A percentile compares a stretch with the other conserved stretches of the same genome.
Evolutionary conservation across 2,797 vertebrate species (phyloP).

Genomic region (Triplophysa yarkandensis): DNA sequence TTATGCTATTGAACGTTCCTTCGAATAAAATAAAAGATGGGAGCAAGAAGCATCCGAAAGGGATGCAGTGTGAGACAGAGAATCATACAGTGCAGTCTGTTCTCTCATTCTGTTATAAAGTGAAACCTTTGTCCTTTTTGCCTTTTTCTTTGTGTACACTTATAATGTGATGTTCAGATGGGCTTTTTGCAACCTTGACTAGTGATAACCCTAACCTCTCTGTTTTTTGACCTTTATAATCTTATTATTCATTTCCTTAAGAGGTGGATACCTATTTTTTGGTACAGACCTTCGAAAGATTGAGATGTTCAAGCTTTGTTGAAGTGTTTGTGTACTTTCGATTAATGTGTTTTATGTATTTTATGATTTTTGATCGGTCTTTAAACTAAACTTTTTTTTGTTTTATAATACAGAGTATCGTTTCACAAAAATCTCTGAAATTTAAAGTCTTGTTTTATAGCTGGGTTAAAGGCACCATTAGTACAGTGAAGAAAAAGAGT

Average conservation of each 20-base stretch:
- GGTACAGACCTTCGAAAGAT: not conserved
- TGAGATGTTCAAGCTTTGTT: too few species aligned
- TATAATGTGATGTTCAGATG: not conserved
- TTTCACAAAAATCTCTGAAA: too few species aligned
- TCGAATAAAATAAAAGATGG: not conserved
- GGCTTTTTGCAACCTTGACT: conserved; percentile 12
- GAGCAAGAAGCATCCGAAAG: not conserved
- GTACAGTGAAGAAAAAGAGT: too few species aligned
- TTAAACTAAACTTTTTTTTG: too few species aligned
- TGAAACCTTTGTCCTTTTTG: not conserved
- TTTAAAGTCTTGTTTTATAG: not conserved
- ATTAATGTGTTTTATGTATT: not conserved
- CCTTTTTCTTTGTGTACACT: not conserved
- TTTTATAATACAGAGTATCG: too few species aligned
- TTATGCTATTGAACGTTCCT: conserved; percentile 5
- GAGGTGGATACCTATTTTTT: not conserved
- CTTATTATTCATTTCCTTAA: not conserved
- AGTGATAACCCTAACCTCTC: not conserved
- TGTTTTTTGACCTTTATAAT: not conserved
- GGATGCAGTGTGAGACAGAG: not conserved
- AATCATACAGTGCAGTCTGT: not conserved
- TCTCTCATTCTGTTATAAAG: not conserved
- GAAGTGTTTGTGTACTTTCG: not conserved
- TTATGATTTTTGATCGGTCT: not conserved
- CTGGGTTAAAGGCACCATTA: not conserved